Evolutionary conservation across 2,888 invertebrate genomes (phyloP).

Genomic region (Lasioglossum calceatum): DNA sequence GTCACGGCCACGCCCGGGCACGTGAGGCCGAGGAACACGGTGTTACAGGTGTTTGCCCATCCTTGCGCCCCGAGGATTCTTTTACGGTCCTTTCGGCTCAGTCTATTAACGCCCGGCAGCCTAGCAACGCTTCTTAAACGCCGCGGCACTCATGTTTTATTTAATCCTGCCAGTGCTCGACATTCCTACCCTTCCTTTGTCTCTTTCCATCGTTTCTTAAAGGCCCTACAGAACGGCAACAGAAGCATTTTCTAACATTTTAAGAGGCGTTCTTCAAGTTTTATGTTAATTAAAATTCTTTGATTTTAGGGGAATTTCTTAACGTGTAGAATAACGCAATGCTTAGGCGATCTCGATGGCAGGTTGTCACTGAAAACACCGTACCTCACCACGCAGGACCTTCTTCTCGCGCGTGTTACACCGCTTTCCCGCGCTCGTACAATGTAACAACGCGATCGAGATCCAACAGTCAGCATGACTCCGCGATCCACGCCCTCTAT

Average conservation of each 20-base stretch:
- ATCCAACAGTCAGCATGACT: slow-evolving; percentile 78
- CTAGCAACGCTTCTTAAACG: slow-evolving; percentile 42
- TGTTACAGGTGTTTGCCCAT: slow-evolving; percentile 81
- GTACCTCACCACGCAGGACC: neutral
- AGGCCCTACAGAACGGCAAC: too few species aligned
- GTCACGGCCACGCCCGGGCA: slow-evolving; percentile 82
- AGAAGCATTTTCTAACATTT: too few species aligned
- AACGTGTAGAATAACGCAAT: neutral
- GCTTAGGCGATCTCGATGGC: slow-evolving; percentile 24
- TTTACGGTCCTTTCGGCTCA: slow-evolving; percentile 56
- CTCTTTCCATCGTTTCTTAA: neutral
- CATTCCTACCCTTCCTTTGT: slow-evolving; percentile 32
- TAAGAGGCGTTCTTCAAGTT: too few species aligned
- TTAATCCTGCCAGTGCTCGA: slow-evolving; percentile 42
- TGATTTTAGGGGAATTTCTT: neutral
- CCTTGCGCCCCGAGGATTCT: slow-evolving; percentile 49
- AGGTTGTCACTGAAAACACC: slow-evolving; percentile 33
- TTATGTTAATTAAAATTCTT: neutral
- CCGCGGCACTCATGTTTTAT: slow-evolving; percentile 46
- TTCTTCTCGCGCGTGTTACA: slow-evolving; percentile 39
- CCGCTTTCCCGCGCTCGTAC: slow-evolving; percentile 30
- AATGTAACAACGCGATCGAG: slow-evolving; percentile 39
- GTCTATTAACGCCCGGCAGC: slow-evolving; percentile 55
- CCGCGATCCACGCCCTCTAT: slow-evolving; percentile 71
- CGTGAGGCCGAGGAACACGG: slow-evolving; percentile 76